These are phyloP conservation scores for Sinocyclocheilus grahami DNA, from an alignment of 2,113 vertebrate species.

Conservation along the genomic window DNA sequence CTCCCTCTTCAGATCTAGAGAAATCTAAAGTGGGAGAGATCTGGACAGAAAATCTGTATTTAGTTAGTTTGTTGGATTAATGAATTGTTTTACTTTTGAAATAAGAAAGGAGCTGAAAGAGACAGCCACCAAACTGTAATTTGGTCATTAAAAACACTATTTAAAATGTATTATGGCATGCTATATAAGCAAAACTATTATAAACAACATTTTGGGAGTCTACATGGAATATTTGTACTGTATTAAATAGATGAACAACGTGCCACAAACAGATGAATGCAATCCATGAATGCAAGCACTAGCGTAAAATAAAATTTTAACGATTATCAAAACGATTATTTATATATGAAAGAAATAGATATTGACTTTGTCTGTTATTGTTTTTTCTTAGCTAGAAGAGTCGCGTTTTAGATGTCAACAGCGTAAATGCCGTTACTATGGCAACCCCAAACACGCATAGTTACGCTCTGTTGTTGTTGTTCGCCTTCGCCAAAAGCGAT, in stretches of 20 bases:
- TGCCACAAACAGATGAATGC: not conserved
- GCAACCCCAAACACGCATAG: constrained; percentile 33
- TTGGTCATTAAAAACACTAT: not conserved
- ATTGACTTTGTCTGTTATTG: not conserved
- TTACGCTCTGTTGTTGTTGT: constrained; percentile 19
- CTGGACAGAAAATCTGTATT: constrained; percentile 32
- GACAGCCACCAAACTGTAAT: not conserved
- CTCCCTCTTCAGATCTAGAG: constrained; percentile 60
- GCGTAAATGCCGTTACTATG: constrained; percentile 42
- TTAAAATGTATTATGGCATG: not conserved
- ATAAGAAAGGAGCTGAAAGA: not conserved
- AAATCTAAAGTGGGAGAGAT: constrained; percentile 54
- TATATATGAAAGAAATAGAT: not conserved
- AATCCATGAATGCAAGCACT: not conserved
- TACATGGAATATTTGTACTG: not conserved
- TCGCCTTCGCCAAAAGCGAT: not conserved
- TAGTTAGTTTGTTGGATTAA: not conserved
- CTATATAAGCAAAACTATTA: not conserved
- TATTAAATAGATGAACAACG: not conserved
- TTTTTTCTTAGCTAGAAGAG: not conserved
- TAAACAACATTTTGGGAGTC: not conserved
- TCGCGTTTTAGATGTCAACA: not conserved
- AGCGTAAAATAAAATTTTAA: no score
- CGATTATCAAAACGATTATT: not conserved
- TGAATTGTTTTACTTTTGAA: not conserved